Percentiles rank a stretch among this genome's conserved stretches.
These are phyloP conservation scores for Drosophila erecta DNA, from an alignment of 1,140 invertebrate genomes.

Conservation along the genomic window DNA sequence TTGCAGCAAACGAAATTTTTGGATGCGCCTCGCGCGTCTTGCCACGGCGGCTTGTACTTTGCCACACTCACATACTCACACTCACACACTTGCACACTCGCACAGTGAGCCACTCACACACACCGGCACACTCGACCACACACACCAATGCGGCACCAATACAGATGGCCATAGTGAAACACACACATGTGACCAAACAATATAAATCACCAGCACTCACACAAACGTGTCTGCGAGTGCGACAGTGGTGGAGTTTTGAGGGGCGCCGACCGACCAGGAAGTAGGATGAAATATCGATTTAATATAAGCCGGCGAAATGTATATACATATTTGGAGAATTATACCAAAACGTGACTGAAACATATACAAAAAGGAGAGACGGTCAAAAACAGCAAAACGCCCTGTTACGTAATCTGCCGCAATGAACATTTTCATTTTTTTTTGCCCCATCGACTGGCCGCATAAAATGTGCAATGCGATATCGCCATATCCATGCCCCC, in stretches of 20 bases:
- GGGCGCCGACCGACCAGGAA: constrained; percentile 27
- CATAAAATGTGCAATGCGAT: constrained; percentile 34
- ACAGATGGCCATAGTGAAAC: background rate
- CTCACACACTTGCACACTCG: background rate
- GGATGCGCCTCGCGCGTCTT: constrained; percentile 56
- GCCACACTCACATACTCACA: constrained; percentile 24
- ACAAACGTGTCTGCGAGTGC: constrained; percentile 25
- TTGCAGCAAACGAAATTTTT: constrained; percentile 60
- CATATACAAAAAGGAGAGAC: constrained; percentile 29
- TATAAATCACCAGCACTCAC: constrained; percentile 56
- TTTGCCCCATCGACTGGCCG: constrained; percentile 22
- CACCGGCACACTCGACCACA: constrained; percentile 9
- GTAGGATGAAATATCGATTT: constrained; percentile 49
- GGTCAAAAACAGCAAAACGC: constrained; percentile 36
- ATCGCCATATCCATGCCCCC: background rate
- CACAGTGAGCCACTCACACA: background rate
- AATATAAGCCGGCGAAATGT: constrained; percentile 44
- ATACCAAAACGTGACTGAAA: constrained; percentile 50
- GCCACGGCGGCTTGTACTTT: constrained; percentile 57
- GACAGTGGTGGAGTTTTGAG: constrained; percentile 25
- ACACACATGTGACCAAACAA: constrained; percentile 47
- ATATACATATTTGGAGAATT: constrained; percentile 50
- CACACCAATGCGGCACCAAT: background rate
- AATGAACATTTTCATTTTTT: constrained; percentile 16
- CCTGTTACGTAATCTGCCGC: constrained; percentile 40